Conservation (phyloP, 1,140 invertebrate species). For the Drosophila kepulauana region DNA sequence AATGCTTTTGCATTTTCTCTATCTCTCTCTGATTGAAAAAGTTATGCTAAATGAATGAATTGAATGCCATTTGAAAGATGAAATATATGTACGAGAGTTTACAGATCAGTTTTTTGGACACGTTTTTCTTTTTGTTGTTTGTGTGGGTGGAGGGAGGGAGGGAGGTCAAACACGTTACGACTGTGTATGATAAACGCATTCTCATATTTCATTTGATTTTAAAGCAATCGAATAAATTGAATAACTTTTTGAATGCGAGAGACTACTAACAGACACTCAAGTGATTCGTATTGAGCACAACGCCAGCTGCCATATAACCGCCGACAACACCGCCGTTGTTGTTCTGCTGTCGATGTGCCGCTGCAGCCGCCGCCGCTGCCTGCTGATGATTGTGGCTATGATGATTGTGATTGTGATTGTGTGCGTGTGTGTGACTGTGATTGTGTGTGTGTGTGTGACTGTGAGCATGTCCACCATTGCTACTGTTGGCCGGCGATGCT, state of each 20-base stretch:
- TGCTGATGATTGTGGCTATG: slow-evolving; percentile 51
- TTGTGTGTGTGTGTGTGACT: slow-evolving; percentile 48
- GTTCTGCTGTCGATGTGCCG: slow-evolving; percentile 18
- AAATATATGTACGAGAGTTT: slow-evolving; percentile 11
- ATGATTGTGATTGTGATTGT: slow-evolving; percentile 50
- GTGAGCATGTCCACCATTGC: slow-evolving; percentile 11
- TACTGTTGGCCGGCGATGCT: slow-evolving; percentile 29
- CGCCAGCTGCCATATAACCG: slow-evolving; percentile 78
- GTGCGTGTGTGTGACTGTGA: slow-evolving; percentile 42
- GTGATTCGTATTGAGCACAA: slow-evolving; percentile 82
- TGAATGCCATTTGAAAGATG: slow-evolving; percentile 37
- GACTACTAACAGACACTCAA: slow-evolving; percentile 79
- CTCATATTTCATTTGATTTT: slow-evolving; percentile 6
- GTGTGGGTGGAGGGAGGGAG: no score
- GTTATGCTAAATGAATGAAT: slow-evolving; percentile 52
- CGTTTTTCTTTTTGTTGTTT: no score
- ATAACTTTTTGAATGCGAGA: slow-evolving; percentile 23
- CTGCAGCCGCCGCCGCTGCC: no score
- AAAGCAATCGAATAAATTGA: slow-evolving; percentile 13
- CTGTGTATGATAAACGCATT: no score
- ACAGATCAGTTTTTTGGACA: slow-evolving; percentile 4
- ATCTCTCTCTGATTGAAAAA: slow-evolving; percentile 58
- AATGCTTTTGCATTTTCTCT: slow-evolving; percentile 49
- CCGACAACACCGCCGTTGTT: slow-evolving; percentile 49
- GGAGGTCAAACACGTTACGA: no score